A percentile compares a stretch with the other conserved stretches of the same genome.
Conservation (phyloP, 1,140 invertebrate genomes). For the Drosophila simulans region DNA sequence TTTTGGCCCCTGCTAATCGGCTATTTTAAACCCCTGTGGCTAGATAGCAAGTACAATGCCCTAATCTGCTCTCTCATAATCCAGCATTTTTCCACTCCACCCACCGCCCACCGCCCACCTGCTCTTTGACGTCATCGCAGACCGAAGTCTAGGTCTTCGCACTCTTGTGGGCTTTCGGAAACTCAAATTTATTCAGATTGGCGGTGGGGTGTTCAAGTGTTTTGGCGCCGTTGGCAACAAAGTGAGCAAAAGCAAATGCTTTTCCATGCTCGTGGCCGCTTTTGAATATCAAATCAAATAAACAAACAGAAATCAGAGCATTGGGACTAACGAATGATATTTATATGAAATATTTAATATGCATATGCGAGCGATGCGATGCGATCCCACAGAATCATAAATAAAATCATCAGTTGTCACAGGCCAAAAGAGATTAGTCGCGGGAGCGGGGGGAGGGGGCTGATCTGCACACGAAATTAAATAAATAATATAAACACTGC, state of each 20-base stretch:
- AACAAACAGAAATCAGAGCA: conserved; percentile 8
- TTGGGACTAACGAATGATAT: conserved; percentile 11
- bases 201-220: conserved; percentile 18
- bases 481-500: conserved; percentile 64
- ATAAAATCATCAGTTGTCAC: conserved; percentile 78
- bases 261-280: conserved; percentile 18
- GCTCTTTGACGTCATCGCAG: conserved; percentile 36
- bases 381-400: conserved; percentile 50
- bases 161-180: conserved; percentile 28
- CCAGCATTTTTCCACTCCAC: conserved; percentile 1
- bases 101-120: conserved; percentile 26
- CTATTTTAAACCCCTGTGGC: background rate
- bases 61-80: conserved; percentile 24
- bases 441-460: background rate
- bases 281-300: conserved; percentile 37
- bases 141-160: conserved; percentile 37
- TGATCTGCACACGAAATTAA: conserved; percentile 57
- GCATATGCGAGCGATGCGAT: conserved; percentile 1
- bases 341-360: conserved; percentile 49
- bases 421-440: conserved; percentile 48
- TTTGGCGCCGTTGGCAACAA: conserved; percentile 47
- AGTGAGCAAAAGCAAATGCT: conserved; percentile 6
- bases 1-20: background rate
- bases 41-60: background rate
- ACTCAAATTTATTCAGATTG: conserved; percentile 12